These are phyloP conservation scores for Latrodectus geometricus DNA, from an alignment of 1,140 invertebrate genomes.

Conservation along the genomic window DNA sequence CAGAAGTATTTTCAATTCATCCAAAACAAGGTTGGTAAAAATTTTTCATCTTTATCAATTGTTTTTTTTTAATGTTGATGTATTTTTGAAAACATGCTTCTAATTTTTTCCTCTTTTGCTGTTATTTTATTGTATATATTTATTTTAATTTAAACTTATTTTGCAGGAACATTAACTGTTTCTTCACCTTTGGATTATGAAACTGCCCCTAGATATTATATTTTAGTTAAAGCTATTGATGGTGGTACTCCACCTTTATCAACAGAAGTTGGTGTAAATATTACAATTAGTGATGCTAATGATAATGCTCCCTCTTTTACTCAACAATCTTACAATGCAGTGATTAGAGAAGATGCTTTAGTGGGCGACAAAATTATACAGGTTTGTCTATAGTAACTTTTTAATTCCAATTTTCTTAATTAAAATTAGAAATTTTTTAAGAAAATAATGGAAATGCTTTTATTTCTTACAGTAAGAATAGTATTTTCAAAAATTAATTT, in stretches of 20 bases:
- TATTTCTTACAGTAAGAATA: neutral
- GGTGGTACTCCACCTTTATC: conserved; percentile 85
- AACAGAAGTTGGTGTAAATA: conserved; percentile 84
- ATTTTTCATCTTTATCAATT: too few relatives aligned
- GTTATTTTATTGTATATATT: too few relatives aligned
- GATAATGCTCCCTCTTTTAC: conserved; percentile 89
- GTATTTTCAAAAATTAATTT: neutral
- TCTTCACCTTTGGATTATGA: conserved; percentile 81
- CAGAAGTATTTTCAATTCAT: conserved; percentile 86
- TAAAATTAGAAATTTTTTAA: too few relatives aligned
- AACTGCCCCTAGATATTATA: conserved; percentile 80
- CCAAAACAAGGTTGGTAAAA: conserved; percentile 75
- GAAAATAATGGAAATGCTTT: too few relatives aligned
- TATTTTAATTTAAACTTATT: too few relatives aligned
- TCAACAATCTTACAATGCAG: conserved; percentile 82
- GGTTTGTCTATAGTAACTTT: conserved; percentile 66
- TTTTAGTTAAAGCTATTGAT: conserved; percentile 91
- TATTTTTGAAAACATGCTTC: too few relatives aligned
- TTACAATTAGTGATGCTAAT: conserved; percentile 88
- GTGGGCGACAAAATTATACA: conserved; percentile 76
- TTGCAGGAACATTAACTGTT: conserved; percentile 74
- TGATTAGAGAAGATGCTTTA: conserved; percentile 81
- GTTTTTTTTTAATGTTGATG: too few relatives aligned
- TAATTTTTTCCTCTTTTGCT: too few relatives aligned
- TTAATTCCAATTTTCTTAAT: too few relatives aligned